Evolutionary conservation across 2,113 vertebrate species (phyloP).

Genomic region (Gymnobelideus leadbeateri): DNA sequence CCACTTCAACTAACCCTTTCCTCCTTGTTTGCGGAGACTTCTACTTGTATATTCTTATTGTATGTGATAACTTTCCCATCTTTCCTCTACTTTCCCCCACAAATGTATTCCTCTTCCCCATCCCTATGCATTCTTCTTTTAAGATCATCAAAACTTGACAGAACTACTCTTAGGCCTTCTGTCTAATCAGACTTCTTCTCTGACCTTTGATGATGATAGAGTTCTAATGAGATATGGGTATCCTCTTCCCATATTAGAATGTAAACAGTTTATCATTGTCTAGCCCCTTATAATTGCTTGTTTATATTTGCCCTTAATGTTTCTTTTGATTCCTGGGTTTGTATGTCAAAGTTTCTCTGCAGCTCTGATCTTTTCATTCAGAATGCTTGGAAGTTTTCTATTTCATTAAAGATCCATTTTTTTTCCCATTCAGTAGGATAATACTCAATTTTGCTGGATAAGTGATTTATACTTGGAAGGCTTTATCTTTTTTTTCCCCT

Average conservation of each 20-base stretch:
- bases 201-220: not conserved
- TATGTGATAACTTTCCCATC: not conserved
- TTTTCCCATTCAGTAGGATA: not conserved
- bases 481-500: not conserved
- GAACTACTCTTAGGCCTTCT: not conserved
- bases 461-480: not conserved
- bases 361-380: not conserved
- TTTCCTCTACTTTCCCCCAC: not conserved
- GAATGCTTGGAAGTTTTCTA: not conserved
- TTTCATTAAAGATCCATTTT: not conserved
- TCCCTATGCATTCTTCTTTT: not conserved
- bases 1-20: too few relatives aligned
- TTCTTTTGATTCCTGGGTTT: not conserved
- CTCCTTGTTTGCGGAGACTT: too few relatives aligned
- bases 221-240: not conserved
- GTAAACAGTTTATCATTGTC: not conserved
- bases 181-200: not conserved
- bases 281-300: not conserved
- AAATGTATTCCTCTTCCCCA: not conserved
- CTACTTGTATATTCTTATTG: not conserved
- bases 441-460: not conserved
- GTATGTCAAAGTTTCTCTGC: not conserved
- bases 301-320: not conserved
- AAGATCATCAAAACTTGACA: not conserved
- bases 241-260: not conserved